A percentile compares a stretch with the other conserved stretches of the same genome.
These are phyloP conservation scores for Sanderia malayensis DNA, from an alignment of 30 jellyfish, hydroid and myxozoan genomes.

Conservation along the genomic window DNA sequence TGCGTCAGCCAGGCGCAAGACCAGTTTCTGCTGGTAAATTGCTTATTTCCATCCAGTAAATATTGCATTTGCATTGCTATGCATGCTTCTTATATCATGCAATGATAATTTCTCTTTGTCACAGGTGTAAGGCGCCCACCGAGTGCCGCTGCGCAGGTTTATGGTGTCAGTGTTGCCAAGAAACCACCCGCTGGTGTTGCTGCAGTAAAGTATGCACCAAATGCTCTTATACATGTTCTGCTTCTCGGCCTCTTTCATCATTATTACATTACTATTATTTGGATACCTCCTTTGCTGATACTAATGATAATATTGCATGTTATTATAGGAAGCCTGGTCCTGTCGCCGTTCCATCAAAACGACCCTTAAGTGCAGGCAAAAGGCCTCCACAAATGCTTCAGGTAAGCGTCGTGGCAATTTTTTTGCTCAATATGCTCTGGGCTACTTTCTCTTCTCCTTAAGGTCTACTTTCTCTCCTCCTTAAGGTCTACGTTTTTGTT, in stretches of 20 bases:
- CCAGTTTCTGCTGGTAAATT: conserved; percentile 68
- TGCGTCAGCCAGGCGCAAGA: conserved; percentile 33
- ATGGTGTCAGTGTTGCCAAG: conserved; percentile 88
- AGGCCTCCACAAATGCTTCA: conserved; percentile 42
- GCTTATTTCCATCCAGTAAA: too few species aligned
- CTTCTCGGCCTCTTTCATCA: too few species aligned
- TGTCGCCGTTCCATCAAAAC: conserved; percentile 25
- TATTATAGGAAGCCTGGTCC: conserved; percentile 27
- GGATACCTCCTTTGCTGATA: too few species aligned
- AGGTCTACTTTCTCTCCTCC: background rate
- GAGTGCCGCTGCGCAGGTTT: conserved; percentile 85
- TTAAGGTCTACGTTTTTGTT: too few species aligned
- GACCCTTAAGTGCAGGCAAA: conserved; percentile 59
- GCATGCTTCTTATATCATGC: background rate
- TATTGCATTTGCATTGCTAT: too few species aligned
- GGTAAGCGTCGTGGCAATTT: conserved; percentile 3
- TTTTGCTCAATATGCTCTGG: background rate
- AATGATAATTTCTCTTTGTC: background rate
- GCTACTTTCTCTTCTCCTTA: background rate
- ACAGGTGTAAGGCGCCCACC: conserved; percentile 43
- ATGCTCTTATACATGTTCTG: too few species aligned
- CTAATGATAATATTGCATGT: too few species aligned
- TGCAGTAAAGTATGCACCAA: conserved; percentile 59
- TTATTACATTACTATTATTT: too few species aligned
- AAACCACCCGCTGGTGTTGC: conserved; percentile 66